Base-by-base conservation (phyloP, 2,113 vertebrate genomes). In the Anas platyrhynchos region DNA sequence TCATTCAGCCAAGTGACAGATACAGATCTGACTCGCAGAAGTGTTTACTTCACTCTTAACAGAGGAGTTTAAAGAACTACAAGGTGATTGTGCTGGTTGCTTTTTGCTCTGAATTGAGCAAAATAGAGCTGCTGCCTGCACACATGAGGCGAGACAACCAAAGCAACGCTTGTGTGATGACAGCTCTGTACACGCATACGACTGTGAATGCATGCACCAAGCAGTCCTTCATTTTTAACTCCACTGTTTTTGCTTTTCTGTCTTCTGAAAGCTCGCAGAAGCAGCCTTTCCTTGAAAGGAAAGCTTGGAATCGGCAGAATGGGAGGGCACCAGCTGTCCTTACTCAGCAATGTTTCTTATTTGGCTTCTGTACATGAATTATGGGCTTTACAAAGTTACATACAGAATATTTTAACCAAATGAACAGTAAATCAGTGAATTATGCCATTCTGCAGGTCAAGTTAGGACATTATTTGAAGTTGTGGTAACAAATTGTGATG, bases 171-270 rank as follows among this genome's bases (percentile, higher is more conserved):
- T 23, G 21, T 54, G 61, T 59, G 11, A 25, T 83, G 29, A 10
- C 56, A 59, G 34, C 41, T 86, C 34, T 32, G 9, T 5, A 2
- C 25, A 0, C 43, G 16, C 27, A 0, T 31, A 6, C 7, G 3
- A 1, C 63, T 63, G 6, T 41, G 78, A 63, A 41, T 3, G 41
- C 9, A 1, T 10, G 44, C n/a, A 50, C 72, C 55, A 26, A 69
- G 73, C 50, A 32, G 0, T 29, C 66, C 29, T 44, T 36, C 59
- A 63, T 0, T 34, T 83, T 94, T 77, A 55, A 41, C 38, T 58
- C 29, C 16, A 48, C 11, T 63, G 38, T 50, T 72, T 78, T 55
- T 7, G 26, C 20, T 91, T 50, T 38, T 59, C 6, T 67, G 1
- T 50, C 66, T 92, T 85, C 82, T 74, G 48, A 79, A 85, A 43